Conservation (phyloP, 1,140 invertebrate genomes). For the Anagrus nilaparvatae region DNA sequence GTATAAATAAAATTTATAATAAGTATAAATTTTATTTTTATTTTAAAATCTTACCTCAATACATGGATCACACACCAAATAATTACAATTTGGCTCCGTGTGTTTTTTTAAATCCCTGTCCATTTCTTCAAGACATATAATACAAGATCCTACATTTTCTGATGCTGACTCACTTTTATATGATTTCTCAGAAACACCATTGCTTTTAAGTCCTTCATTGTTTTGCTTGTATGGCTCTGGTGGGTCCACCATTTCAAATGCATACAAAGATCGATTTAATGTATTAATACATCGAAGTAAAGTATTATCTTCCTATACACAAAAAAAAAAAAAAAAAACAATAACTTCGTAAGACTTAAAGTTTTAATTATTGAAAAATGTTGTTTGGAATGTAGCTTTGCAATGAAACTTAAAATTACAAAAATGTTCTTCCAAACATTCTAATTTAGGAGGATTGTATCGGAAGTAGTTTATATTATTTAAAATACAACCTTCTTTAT, state of each 20-base stretch:
- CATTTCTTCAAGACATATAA: conserved; percentile 55
- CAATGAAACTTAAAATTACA: conserved; percentile 29
- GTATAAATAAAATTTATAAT: conserved; percentile 1
- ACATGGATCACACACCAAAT: conserved; percentile 51
- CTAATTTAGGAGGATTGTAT: conserved; percentile 38
- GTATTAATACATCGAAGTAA: conserved; percentile 46
- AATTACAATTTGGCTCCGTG: conserved; percentile 41
- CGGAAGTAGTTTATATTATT: conserved; percentile 28
- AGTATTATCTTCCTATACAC: conserved; percentile 46
- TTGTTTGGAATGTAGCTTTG: conserved; percentile 37
- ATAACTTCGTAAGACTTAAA: background rate
- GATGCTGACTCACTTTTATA: too few relatives aligned
- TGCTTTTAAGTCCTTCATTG: too few relatives aligned
- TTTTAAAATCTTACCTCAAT: conserved; percentile 43
- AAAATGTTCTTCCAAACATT: conserved; percentile 36
- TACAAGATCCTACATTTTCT: conserved; percentile 45
- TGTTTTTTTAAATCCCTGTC: conserved; percentile 49
- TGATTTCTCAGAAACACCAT: too few relatives aligned
- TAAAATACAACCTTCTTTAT: conserved; percentile 32
- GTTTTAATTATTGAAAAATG: conserved; percentile 15
- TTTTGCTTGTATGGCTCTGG: conserved; percentile 30
- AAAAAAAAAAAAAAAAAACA: background rate
- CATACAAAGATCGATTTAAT: conserved; percentile 46
- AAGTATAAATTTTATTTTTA: background rate
- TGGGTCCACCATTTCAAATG: conserved; percentile 42